Conservation (phyloP, 2,888 invertebrate species). For the Zootermopsis nevadensis region DNA sequence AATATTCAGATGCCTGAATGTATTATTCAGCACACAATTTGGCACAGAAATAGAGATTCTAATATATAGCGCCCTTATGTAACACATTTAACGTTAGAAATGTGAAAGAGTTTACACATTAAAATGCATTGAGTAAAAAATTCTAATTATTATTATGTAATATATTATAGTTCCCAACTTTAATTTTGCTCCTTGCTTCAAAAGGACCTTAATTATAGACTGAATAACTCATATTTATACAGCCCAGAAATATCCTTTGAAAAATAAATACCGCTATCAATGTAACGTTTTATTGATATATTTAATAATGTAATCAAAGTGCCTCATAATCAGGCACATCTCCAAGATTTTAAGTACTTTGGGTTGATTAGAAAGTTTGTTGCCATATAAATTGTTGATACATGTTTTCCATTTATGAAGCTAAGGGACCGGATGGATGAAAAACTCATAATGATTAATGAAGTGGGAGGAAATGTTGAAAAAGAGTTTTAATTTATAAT, state of each 20-base stretch:
- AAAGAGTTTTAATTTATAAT: too few species aligned
- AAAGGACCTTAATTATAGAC: neutral
- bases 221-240: neutral
- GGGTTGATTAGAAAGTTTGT: too few species aligned
- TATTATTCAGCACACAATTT: conserved; percentile 29
- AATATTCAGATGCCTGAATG: neutral
- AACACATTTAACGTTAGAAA: neutral
- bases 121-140: neutral
- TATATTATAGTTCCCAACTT: too few species aligned
- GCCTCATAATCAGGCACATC: too few species aligned
- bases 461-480: too few species aligned
- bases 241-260: neutral
- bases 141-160: neutral
- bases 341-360: too few species aligned
- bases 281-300: too few species aligned
- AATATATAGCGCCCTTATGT: neutral
- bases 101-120: neutral
- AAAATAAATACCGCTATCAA: neutral
- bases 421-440: too few species aligned
- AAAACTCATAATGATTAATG: too few species aligned
- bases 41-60: neutral
- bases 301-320: too few species aligned
- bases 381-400: too few species aligned
- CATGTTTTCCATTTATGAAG: too few species aligned
- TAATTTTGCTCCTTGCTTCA: neutral